Evolutionary conservation across 2,888 invertebrate species (phyloP).

Genomic region (Belgica antarctica): DNA sequence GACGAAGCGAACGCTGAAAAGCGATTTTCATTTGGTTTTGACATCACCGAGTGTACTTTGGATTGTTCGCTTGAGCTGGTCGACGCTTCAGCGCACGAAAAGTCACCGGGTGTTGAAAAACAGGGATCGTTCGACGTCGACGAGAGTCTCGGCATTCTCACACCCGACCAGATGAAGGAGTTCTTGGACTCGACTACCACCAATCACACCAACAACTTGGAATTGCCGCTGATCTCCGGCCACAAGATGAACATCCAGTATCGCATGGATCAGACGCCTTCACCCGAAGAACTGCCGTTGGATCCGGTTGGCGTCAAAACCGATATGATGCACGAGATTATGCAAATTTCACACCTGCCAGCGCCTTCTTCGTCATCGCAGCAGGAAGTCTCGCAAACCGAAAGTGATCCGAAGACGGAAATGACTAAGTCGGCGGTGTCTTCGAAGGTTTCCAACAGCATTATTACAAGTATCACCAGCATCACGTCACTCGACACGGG

Average conservation of each 20-base stretch:
- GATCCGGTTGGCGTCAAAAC: conserved; percentile 69
- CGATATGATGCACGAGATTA: conserved; percentile 58
- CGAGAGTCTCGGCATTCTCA: conserved; percentile 81
- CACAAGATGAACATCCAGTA: conserved; percentile 49
- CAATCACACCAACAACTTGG: conserved; percentile 49
- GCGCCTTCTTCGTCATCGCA: conserved; percentile 47
- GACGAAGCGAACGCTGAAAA: conserved; percentile 8
- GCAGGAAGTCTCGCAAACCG: conserved; percentile 59
- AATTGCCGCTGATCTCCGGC: conserved; percentile 46
- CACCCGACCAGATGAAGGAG: conserved; percentile 85
- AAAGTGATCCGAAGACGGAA: conserved; percentile 59
- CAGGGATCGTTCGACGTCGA: conserved; percentile 78
- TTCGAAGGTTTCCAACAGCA: conserved; percentile 70
- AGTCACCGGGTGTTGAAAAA: conserved; percentile 55
- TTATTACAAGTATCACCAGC: conserved; percentile 85
- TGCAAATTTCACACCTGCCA: conserved; percentile 48
- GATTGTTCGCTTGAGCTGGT: conserved; percentile 55
- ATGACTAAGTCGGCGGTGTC: conserved; percentile 61
- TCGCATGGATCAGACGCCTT: conserved; percentile 75
- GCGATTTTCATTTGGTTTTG: conserved; percentile 54
- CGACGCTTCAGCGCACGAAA: conserved; percentile 51
- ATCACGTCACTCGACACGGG: conserved; percentile 85
- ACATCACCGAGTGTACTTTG: conserved; percentile 52
- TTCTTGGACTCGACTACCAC: conserved; percentile 63
- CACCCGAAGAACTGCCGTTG: conserved; percentile 78